Evolutionary conservation across 2,113 vertebrate species (phyloP).

Genomic region (Amblyornis subalaris): DNA sequence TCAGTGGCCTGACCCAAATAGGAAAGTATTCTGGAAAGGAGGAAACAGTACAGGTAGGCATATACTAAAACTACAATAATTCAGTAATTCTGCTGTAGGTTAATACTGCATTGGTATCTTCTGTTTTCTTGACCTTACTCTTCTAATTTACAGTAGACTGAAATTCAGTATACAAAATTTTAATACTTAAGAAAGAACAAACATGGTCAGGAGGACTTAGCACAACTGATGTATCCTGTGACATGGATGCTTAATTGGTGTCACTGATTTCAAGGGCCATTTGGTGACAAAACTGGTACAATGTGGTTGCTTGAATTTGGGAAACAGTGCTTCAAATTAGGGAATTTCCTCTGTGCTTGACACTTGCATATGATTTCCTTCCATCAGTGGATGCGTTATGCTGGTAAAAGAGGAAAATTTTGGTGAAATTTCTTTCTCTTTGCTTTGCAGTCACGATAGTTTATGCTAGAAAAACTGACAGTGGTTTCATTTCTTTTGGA

Average conservation of each 20-base stretch:
- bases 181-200: neutral
- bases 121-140: neutral
- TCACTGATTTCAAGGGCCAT: neutral
- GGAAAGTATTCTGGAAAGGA: conserved; percentile 93
- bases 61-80: neutral
- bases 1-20: conserved; percentile 92
- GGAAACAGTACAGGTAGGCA: conserved; percentile 89
- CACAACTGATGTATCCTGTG: neutral
- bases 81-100: neutral
- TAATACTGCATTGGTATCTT: neutral
- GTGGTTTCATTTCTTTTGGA: neutral
- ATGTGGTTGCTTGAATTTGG: rapidly evolving
- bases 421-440: neutral
- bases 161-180: neutral
- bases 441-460: neutral
- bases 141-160: neutral
- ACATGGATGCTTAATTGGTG: neutral
- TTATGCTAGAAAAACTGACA: neutral
- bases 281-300: neutral
- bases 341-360: neutral
- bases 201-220: neutral
- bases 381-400: neutral
- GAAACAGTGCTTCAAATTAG: neutral
- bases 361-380: neutral
- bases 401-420: neutral